Conservation (phyloP, 2,797 vertebrate genomes). For the Alosa sapidissima region DNA sequence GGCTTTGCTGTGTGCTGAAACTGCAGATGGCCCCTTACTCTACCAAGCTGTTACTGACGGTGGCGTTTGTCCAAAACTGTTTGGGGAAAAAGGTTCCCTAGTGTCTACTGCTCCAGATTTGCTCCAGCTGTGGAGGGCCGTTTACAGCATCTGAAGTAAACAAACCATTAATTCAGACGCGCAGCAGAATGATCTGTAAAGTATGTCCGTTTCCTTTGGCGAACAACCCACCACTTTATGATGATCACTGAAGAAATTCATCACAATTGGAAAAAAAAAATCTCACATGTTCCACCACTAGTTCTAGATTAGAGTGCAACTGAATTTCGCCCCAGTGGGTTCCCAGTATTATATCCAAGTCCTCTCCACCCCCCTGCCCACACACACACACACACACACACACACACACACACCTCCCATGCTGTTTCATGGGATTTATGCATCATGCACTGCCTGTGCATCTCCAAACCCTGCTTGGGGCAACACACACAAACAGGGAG, state of each 20-base stretch:
- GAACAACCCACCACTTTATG: not conserved
- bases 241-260: not conserved
- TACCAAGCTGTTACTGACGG: not conserved
- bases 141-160: constrained; percentile 8
- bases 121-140: not conserved
- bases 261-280: not conserved
- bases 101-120: not conserved
- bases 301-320: not conserved
- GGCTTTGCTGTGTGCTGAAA: not conserved
- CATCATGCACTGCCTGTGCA: not conserved
- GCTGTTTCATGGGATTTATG: constrained; percentile 6
- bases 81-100: not conserved
- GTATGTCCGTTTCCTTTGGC: not conserved
- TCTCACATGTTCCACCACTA: not conserved
- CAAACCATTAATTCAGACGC: constrained; percentile 5
- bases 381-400: no score
- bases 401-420: no score
- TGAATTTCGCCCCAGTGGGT: not conserved
- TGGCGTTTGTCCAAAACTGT: not conserved
- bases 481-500: not conserved
- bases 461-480: constrained; percentile 3
- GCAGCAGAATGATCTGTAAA: not conserved
- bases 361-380: not conserved
- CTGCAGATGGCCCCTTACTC: not conserved
- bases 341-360: not conserved